Percentiles rank a stretch among this genome's conserved stretches.
phyloP scores from a whole-genome alignment of 2,797 vertebrate species.

The Enteromius afrohamiltoni region DNA sequence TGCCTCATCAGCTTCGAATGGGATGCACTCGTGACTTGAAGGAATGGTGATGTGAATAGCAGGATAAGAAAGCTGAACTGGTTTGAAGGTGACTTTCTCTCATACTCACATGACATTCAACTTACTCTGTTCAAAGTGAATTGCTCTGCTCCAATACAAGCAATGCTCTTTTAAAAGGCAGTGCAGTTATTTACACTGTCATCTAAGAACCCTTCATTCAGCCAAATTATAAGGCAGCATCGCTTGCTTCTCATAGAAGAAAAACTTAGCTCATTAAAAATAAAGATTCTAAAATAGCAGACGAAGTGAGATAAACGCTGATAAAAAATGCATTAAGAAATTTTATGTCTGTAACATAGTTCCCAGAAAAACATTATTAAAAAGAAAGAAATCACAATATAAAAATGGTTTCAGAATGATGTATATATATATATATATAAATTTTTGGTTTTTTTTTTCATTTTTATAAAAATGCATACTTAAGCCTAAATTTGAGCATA shows the following conservation, averaged over 20 bases:
- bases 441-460: too few relatives aligned
- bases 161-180: neutral
- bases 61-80: constrained; percentile 27
- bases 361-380: neutral
- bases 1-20: constrained; percentile 49
- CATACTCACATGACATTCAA: neutral
- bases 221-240: neutral
- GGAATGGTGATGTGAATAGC: constrained; percentile 42
- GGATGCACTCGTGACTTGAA: neutral
- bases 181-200: neutral
- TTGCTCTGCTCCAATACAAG: neutral
- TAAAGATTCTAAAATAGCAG: neutral
- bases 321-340: neutral
- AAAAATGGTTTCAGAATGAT: neutral
- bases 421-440: neutral
- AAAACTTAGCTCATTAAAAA: neutral
- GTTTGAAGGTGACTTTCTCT: constrained; percentile 57
- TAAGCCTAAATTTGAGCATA: neutral
- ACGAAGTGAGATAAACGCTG: neutral
- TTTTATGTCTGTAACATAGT: neutral
- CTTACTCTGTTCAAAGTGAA: constrained; percentile 35
- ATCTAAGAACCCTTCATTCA: neutral
- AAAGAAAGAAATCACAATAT: neutral
- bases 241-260: neutral
- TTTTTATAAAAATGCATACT: neutral